Evolutionary conservation across 2,113 vertebrate species (phyloP), one percentile per base, ranked within the genome.

Genomic region (Pungitius pungitius): DNA sequence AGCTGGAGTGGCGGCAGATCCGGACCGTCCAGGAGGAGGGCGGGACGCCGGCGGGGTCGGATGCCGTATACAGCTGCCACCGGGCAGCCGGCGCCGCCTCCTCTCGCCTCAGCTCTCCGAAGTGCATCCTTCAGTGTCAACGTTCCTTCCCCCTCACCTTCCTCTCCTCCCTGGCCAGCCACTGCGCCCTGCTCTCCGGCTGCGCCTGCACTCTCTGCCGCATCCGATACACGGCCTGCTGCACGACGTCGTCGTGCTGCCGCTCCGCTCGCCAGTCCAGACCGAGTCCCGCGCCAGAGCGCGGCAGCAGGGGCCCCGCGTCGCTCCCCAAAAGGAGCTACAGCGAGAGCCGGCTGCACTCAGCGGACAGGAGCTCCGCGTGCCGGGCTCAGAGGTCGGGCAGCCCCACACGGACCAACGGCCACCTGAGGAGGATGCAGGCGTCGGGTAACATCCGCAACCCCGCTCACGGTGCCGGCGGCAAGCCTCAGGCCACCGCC

Each of bases 1-100:
- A 96, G 85, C 89, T 98, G 5, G 96, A 98, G 73, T 96, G 95
- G 96, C 82, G 90, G 60, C 96, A 97, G 57, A 80, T 95, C 68
- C 95, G 95, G 89, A 96, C 94, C 0, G 51, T 94, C 1, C 93
- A 95, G 77, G 86, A 89, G 0, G 96, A 98, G 75, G 93, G 69
- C 9, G 92, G 83, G 20, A 94, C 76, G 49, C 67, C 65, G 0
- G 18, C 13, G 0, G 65, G 22, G 6, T 67, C 87, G 22, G 80
- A 84, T 0, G 15, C 72, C 2, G 14, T 35, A 4, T 68, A 66
- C 0, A n/a, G 64, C 85, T 95, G 89, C 58, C 87, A 70, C 3
- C 83, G 90, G 55, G 85, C 92, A 0, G 78, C 90, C 5, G 79
- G 33, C 33, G 33, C 91, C 2, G 79, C 92, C 52, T 77, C 90